Base-by-base conservation (phyloP, 2,888 invertebrate species). In the Magallana nippona region DNA sequence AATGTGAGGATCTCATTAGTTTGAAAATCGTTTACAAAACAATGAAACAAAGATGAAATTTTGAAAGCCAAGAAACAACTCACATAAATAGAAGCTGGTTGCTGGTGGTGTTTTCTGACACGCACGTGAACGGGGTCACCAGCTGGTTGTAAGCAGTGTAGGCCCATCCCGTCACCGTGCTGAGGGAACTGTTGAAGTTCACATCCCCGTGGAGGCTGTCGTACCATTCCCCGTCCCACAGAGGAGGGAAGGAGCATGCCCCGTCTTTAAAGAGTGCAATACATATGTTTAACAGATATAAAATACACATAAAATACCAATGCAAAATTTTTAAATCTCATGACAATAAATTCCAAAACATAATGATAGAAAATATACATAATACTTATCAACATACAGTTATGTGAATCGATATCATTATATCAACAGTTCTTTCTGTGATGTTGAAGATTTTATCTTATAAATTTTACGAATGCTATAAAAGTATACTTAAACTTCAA, bases 151-250 rank as follows among this genome's bases (percentile, higher is more conserved):
- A 82, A 11, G 82, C 63, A 15, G 22, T 58, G 8, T 71, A 71
- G 5, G 13, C 55, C 82, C 82, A 82, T 55, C 82, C 82, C 2
- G 82, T n/a, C 22, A 82, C 82, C 11, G n/a, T 19, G 10, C 55
- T 55, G 19, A 60, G 27, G 17, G 55, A 19, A 15, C 15, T 55
- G 55, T 55, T 56, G 17, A 82, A 71, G 15, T 19, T 55, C 22
- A 82, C 27, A 17, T 82, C 82, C 13, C 63, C 82, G 55, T 82
- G 22, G n/a, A 55, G 55, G 27, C 82, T 82, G 71, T 82, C 82
- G 22, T 82, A 71, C 82, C 82, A 82, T 44, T 63, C 71, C 17
- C 82, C 82, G 55, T 71, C 82, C 82, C 63, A 82, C 3, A n/a
- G 13, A 71, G 22, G 19, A 2, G 82, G 82, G 11, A 82, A 56